Conservation (phyloP, 2,113 vertebrate species). For the Alectura lathami region DNA sequence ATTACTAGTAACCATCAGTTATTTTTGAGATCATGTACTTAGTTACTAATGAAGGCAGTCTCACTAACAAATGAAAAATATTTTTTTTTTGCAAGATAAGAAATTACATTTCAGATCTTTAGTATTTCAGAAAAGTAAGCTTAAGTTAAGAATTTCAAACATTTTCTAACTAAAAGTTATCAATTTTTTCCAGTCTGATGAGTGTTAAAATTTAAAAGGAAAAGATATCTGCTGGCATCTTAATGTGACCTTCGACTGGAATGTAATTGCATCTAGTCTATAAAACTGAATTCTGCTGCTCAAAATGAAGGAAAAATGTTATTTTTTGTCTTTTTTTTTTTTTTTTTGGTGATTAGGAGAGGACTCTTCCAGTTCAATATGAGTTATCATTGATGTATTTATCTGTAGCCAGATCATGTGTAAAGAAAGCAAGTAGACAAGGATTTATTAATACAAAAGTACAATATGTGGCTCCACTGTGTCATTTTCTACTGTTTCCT, state of each 20-base stretch:
- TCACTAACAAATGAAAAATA: not conserved
- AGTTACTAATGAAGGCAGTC: not conserved
- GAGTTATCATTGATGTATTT: not conserved
- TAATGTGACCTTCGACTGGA: not conserved
- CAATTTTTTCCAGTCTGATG: not conserved
- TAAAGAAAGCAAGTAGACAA: not conserved
- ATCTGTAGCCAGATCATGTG: not conserved
- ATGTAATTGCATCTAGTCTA: not conserved
- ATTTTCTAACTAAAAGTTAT: not conserved
- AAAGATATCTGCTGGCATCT: not conserved
- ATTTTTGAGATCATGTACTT: not conserved
- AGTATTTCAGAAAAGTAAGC: not conserved
- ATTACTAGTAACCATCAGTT: not conserved
- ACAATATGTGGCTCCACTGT: not conserved
- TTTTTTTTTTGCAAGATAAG: not conserved
- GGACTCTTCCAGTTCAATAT: not conserved
- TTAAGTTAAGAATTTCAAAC: not conserved
- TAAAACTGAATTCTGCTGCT: not conserved
- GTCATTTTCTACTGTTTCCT: not conserved
- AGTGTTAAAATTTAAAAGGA: not conserved
- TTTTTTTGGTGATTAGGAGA: not conserved
- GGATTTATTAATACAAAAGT: not conserved
- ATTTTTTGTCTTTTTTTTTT: not conserved
- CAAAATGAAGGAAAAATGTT: not conserved
- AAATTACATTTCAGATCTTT: fast-evolving